Evolutionary conservation across 2,888 invertebrate genomes (phyloP), one percentile per base, ranked within the genome.

Genomic region (Drosophila hamatofila): DNA sequence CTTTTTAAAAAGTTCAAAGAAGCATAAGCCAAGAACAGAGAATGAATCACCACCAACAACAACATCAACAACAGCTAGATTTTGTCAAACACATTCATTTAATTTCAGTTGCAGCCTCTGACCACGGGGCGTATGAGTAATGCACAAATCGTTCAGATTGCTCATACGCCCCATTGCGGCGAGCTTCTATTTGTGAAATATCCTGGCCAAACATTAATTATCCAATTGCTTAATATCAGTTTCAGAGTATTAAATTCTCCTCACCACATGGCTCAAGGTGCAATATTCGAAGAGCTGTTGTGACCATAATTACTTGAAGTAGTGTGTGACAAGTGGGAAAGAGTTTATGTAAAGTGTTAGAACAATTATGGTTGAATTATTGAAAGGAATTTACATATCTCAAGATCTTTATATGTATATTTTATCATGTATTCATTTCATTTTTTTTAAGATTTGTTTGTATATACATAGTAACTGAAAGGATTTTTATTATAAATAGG

Each of bases 101-200:
- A 11, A 52, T 23, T 41, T 14, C 7, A 18, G 9, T 6, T 55
- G 27, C 27, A 16, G 5, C 7, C 16, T 23, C 12, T 0, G 11
- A 37, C 56, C 59, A 69, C 69, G 58, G 41, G 65, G 42, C 81
- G 75, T 70, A 78, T 69, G 71, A 67, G 80, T 66, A 75, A 84
- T 84, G 66, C 66, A 60, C 70, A 81, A 42, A 64, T 62, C 42
- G 23, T 23, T 57, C 59, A 66, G 56, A 80, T 80, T 80, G 62
- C 80, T 68, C 66, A 74, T 82, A 77, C 80, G 74, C 67, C 63
- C 64, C 52, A 52, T 57, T 61, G 55, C 37, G 56, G 42, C 11
- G 12, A 30, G 16, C 11, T 56, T 59, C 37, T 52, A 71, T 27
- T 62, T 56, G 42, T 18, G 65, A 46, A 60, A 54, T 76, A 60